These are phyloP conservation scores for Heliothis subflexa DNA, from an alignment of 1,140 invertebrate species.

Conservation along the genomic window DNA sequence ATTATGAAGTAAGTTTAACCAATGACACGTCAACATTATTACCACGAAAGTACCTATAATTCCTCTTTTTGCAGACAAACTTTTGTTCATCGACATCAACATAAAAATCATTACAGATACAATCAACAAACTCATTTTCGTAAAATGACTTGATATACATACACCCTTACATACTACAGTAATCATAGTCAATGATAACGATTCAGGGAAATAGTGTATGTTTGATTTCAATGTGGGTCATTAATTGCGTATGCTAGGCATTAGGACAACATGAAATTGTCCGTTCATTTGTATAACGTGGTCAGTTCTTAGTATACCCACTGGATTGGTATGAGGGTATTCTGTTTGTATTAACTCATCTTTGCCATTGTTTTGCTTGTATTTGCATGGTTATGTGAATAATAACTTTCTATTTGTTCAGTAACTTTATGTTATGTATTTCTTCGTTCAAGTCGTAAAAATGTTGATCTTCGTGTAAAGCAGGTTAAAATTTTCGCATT, in stretches of 20 bases:
- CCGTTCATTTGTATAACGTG: constrained; percentile 1
- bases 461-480: no score
- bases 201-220: constrained; percentile 46
- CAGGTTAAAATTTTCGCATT: not conserved
- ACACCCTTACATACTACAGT: constrained; percentile 7
- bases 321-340: not conserved
- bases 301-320: not conserved
- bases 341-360: not conserved
- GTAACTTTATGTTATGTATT: no score
- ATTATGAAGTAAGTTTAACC: no score
- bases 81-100: no score
- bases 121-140: not conserved
- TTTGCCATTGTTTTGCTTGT: not conserved
- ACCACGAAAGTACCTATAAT: no score
- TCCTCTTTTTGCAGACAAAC: no score
- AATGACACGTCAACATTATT: no score
- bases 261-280: constrained; percentile 15
- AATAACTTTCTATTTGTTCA: no score
- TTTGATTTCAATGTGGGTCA: constrained; percentile 41
- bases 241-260: constrained; percentile 28
- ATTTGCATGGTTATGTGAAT: not conserved
- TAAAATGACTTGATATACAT: not conserved
- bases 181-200: constrained; percentile 44
- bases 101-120: not conserved
- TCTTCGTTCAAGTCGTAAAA: no score